These are phyloP conservation scores for Noctua pronuba DNA, from an alignment of 2,888 invertebrate genomes.

Conservation along the genomic window DNA sequence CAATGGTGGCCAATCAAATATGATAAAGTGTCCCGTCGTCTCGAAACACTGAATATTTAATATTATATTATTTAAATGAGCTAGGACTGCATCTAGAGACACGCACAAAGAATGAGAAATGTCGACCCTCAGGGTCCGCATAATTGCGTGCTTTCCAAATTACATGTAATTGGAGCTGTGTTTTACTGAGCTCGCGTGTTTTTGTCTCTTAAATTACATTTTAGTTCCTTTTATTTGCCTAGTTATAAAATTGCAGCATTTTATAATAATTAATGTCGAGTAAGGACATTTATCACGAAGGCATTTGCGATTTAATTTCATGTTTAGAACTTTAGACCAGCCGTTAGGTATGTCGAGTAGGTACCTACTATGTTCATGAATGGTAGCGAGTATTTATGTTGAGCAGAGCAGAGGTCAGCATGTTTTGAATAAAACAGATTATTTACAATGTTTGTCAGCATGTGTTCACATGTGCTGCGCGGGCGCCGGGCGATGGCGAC, in stretches of 20 bases:
- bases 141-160: conserved; percentile 82
- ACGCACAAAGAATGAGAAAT: conserved; percentile 75
- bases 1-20: conserved; percentile 48
- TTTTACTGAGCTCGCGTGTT: conserved; percentile 71
- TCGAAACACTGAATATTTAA: conserved; percentile 68
- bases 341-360: conserved; percentile 3
- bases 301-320: conserved; percentile 32
- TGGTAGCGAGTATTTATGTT: conserved; percentile 57
- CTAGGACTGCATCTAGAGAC: conserved; percentile 69
- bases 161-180: conserved; percentile 77
- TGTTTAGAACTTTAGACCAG: conserved; percentile 29
- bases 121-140: conserved; percentile 74
- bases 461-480: conserved; percentile 79
- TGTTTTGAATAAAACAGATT: conserved; percentile 76
- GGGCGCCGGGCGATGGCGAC: conserved; percentile 76
- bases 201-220: conserved; percentile 69
- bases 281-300: conserved; percentile 13
- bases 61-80: conserved; percentile 61
- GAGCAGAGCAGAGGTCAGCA: conserved; percentile 76
- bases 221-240: conserved; percentile 63
- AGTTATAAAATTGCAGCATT: conserved; percentile 62
- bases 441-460: conserved; percentile 77
- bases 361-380: conserved; percentile 48
- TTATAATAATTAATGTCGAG: conserved; percentile 35
- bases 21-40: conserved; percentile 55